Conservation (phyloP, 2,888 invertebrate species). For the Temnothorax rugatulus region DNA sequence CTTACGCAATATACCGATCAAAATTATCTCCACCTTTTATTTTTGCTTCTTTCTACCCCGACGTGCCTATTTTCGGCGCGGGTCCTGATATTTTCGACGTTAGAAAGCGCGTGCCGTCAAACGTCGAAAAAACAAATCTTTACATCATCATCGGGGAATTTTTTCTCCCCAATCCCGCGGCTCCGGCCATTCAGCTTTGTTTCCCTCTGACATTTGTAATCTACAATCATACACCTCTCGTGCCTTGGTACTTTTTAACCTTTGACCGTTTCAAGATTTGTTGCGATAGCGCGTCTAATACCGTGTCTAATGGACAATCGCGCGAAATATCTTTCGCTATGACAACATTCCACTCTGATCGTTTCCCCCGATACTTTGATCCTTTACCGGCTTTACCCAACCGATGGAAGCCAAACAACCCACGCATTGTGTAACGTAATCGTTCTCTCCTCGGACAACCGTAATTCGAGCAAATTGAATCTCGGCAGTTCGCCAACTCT, state of each 20-base stretch:
- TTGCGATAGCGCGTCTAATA: constrained; percentile 10
- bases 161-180: not conserved
- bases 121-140: not conserved
- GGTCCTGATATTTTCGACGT: constrained; percentile 1
- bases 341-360: constrained; percentile 24
- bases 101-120: not conserved
- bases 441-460: constrained; percentile 27
- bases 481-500: constrained; percentile 60
- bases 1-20: constrained; percentile 23
- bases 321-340: constrained; percentile 15
- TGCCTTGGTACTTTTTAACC: constrained; percentile 16
- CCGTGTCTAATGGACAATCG: constrained; percentile 37
- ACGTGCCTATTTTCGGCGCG: not conserved
- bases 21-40: constrained; percentile 2
- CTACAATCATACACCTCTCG: not conserved
- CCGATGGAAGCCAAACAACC: constrained; percentile 31
- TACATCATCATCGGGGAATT: not conserved
- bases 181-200: not conserved
- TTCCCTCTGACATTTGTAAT: constrained; percentile 19
- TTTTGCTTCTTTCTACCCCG: not conserved
- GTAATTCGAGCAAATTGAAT: constrained; percentile 59
- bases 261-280: constrained; percentile 21
- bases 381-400: constrained; percentile 11
- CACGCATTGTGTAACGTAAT: constrained; percentile 48
- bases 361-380: constrained; percentile 1